Conservation (phyloP, 92 coral and sea anemone species). For the Palythoa caribaeorum region DNA sequence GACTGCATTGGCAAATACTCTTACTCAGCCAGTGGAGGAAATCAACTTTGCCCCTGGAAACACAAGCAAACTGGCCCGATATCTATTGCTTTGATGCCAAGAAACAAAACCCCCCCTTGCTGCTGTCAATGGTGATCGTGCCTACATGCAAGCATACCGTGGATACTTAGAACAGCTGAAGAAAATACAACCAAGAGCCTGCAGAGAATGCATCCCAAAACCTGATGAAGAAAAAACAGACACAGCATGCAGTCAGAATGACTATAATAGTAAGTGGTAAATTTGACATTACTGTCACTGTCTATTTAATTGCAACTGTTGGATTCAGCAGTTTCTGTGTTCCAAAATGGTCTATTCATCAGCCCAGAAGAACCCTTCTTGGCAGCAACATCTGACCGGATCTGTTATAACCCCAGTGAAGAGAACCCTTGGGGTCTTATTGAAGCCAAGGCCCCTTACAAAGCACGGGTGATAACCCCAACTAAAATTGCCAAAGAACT, state of each 20-base stretch:
- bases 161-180: slow-evolving; percentile 27
- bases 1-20: neutral
- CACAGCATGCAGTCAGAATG: slow-evolving; percentile 11
- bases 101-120: slow-evolving; percentile 44
- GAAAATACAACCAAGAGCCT: slow-evolving; percentile 53
- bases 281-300: neutral
- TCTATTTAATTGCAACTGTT: neutral
- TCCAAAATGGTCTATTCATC: slow-evolving; percentile 51
- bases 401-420: slow-evolving; percentile 55
- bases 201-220: slow-evolving; percentile 48
- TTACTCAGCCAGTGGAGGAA: slow-evolving; percentile 49
- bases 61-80: slow-evolving; percentile 19
- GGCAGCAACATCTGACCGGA: slow-evolving; percentile 55
- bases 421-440: slow-evolving; percentile 58
- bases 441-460: slow-evolving; percentile 61
- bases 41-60: slow-evolving; percentile 49
- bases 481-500: slow-evolving; percentile 42
- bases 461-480: slow-evolving; percentile 53
- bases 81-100: slow-evolving; percentile 3
- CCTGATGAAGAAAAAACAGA: slow-evolving; percentile 55
- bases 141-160: neutral
- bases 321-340: slow-evolving; percentile 41
- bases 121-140: slow-evolving; percentile 31
- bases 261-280: neutral
- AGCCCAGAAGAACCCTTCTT: slow-evolving; percentile 58